Base-by-base conservation (phyloP, 2,888 invertebrate genomes). In the Portevinia maculata region DNA sequence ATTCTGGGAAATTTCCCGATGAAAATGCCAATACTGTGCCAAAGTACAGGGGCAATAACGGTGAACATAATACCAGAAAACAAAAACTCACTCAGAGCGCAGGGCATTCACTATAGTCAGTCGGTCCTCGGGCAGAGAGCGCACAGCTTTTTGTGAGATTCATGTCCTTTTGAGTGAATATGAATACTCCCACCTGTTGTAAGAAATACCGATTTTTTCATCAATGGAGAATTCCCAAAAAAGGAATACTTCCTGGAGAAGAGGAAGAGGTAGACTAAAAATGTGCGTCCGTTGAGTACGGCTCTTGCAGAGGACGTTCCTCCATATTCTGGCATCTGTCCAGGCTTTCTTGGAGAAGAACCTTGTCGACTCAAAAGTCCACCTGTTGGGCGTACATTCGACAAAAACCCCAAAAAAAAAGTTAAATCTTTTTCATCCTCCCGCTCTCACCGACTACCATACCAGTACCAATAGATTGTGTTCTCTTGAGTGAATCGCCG, bases 61-160 rank as follows among this genome's bases (percentile, higher is more conserved):
- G 76, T 53, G 53, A n/a, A 39, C 41, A 39, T 15, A 7, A 44
- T 24, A 24, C 3, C 46, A 13, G 2, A 15, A 17, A 24, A 13
- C 30, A 50, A 48, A 8, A 69, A 60, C 24, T 65, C 65, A 64
- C 64, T 53, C 81, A 71, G 34, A 76, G 81, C 81, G 81, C 81
- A 83, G 24, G 65, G 44, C 69, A 50, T 13, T 41, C 41, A 7
- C 3, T 6, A 7, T 37, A 8, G 3, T 28, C 13, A 15, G 30
- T 55, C n/a, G 21, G 13, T 17, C 19, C 5, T 17, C 17, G 30
- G 8, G 11, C 11, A 48, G 13, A 59, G 44, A 34, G 11, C 21
- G 11, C n/a, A 39, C 24, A 70, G 70, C 64, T 62, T 55, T 32
- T 15, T n/a, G 28, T 30, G 60, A 44, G 69, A 57, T 59, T 21